Percentiles rank a stretch among this genome's conserved stretches.
These are phyloP conservation scores for Enteromius fasciolatus DNA, from an alignment of 2,797 vertebrate genomes.

Conservation along the genomic window DNA sequence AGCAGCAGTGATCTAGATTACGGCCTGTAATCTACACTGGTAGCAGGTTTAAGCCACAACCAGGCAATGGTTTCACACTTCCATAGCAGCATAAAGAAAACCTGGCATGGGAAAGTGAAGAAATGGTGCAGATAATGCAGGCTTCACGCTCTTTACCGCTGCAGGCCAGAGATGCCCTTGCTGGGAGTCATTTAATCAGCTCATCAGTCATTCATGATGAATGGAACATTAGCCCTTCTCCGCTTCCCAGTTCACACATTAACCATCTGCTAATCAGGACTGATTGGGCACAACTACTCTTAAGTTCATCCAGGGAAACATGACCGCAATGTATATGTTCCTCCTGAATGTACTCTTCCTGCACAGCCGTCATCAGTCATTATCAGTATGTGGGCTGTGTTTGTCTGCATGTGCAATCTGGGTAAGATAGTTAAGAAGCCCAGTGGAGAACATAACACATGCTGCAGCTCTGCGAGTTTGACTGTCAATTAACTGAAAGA, in stretches of 20 bases:
- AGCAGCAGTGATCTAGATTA: constrained; percentile 33
- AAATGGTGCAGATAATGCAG: neutral
- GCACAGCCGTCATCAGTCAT: neutral
- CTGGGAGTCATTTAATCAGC: constrained; percentile 48
- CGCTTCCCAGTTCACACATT: constrained; percentile 53
- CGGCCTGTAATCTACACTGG: constrained; percentile 1
- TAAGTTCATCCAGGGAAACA: constrained; percentile 21
- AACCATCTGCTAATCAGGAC: constrained; percentile 56
- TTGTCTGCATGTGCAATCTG: constrained; percentile 14
- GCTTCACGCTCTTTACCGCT: neutral
- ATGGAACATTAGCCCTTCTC: constrained; percentile 42
- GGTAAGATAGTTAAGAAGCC: neutral
- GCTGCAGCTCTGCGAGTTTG: neutral
- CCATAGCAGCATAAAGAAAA: neutral
- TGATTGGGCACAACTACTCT: constrained; percentile 28
- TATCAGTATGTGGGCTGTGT: neutral
- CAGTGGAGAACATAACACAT: neutral
- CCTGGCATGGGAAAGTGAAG: neutral
- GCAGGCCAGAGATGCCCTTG: constrained; percentile 40
- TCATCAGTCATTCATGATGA: constrained; percentile 47
- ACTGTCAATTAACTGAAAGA: neutral
- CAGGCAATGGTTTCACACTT: neutral
- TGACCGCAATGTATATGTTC: neutral
- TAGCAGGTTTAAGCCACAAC: neutral
- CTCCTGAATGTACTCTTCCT: neutral